phyloP scores from a whole-genome alignment of 2,888 invertebrate genomes.

The Axea sp. region DNA sequence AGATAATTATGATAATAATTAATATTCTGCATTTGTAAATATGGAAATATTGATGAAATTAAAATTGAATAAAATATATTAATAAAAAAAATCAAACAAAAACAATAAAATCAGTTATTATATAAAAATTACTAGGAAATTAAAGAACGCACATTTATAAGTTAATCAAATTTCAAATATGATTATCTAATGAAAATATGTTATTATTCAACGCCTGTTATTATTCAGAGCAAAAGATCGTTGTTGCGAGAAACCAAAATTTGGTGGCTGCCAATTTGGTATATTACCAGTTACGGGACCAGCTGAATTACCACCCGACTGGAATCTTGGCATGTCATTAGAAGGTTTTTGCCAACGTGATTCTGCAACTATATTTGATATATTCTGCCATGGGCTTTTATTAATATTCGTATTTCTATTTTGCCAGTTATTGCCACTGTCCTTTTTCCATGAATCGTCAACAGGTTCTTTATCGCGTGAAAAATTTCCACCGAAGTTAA shows the following conservation, averaged over 20 bases:
- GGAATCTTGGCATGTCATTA: conserved; percentile 35
- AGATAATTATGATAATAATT: no score
- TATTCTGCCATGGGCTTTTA: conserved; percentile 41
- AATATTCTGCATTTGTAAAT: no score
- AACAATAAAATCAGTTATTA: no score
- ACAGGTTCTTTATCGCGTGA: conserved; percentile 29
- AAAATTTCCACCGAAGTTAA: conserved; percentile 6
- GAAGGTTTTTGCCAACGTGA: conserved; percentile 47
- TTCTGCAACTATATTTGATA: conserved; percentile 9
- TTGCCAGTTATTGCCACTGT: conserved; percentile 45
- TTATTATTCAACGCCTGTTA: conserved; percentile 16
- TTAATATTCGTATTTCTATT: conserved; percentile 25
- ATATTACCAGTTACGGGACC: conserved; percentile 1
- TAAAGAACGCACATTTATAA: no score
- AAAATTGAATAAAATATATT: no score
- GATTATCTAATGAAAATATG: no score
- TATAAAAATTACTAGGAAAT: no score
- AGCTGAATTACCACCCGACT: conserved; percentile 3
- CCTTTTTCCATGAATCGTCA: conserved; percentile 40
- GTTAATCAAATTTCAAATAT: no score
- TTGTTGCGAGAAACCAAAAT: conserved; percentile 24
- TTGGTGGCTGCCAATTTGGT: conserved; percentile 20
- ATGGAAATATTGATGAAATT: no score
- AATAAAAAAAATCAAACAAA: no score
- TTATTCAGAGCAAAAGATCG: conserved; percentile 19